phyloP scores from a whole-genome alignment of 2,797 vertebrate species.

The Streptopelia turtur region DNA sequence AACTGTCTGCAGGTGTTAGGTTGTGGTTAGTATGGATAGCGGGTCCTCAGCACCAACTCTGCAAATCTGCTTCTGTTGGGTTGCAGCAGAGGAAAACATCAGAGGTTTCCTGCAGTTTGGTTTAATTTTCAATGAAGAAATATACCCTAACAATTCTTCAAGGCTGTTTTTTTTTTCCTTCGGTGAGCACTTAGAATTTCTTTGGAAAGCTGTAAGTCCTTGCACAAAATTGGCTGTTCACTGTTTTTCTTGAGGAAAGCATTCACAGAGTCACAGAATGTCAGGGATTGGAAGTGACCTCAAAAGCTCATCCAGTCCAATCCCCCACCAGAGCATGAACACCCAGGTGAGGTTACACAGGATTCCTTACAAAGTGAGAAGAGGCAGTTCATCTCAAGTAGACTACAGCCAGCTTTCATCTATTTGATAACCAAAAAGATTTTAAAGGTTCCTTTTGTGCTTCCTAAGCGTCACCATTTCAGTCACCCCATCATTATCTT shows the following conservation, averaged over 20 bases:
- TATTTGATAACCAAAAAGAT: neutral
- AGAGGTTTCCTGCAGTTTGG: slow-evolving; percentile 15
- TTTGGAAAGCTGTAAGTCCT: slow-evolving; percentile 1
- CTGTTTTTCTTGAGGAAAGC: slow-evolving; percentile 48
- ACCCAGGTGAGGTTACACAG: too few relatives aligned
- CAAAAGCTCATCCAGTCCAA: too few relatives aligned
- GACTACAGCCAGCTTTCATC: neutral
- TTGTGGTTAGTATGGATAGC: neutral
- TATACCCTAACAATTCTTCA: slow-evolving; percentile 9
- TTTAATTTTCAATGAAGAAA: slow-evolving; percentile 46
- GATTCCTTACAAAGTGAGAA: neutral
- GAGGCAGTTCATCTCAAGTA: neutral
- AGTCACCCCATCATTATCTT: neutral
- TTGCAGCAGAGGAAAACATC: neutral
- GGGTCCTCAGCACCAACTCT: neutral
- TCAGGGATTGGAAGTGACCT: too few relatives aligned
- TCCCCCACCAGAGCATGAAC: too few relatives aligned
- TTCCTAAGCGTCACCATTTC: neutral
- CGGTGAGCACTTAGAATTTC: slow-evolving; percentile 39
- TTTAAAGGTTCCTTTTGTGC: neutral
- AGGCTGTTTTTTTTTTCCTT: neutral
- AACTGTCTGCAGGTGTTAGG: neutral
- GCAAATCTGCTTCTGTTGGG: neutral
- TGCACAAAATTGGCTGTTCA: slow-evolving; percentile 25
- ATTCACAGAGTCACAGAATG: neutral